Conservation (phyloP, 2,113 vertebrate species). For the Hypocryptadius cinnamomeus region DNA sequence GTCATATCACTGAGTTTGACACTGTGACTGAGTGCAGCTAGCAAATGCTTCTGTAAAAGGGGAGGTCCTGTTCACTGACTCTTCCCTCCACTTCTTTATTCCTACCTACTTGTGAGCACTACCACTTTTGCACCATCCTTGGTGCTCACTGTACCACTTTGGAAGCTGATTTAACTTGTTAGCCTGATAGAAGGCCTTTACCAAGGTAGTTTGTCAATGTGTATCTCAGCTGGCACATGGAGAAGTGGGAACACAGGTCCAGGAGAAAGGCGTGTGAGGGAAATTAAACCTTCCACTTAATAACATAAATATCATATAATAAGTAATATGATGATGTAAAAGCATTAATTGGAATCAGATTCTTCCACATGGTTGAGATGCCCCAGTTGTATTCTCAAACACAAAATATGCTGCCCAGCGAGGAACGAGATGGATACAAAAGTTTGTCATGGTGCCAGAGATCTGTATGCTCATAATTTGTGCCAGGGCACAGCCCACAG, state of each 20-base stretch:
- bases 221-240: neutral
- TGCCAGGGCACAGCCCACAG: neutral
- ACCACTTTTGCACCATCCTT: neutral
- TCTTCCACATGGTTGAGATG: neutral
- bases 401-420: neutral
- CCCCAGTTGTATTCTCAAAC: neutral
- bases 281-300: neutral
- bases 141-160: neutral
- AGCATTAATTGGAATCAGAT: no score
- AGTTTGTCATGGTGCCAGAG: neutral
- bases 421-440: neutral
- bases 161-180: neutral
- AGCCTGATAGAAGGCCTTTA: neutral
- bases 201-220: neutral
- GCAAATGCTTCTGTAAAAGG: neutral
- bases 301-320: no score
- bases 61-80: neutral
- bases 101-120: neutral
- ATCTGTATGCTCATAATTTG: neutral
- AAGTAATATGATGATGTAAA: no score
- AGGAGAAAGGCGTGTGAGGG: neutral
- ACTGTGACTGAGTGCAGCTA: neutral
- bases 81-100: neutral
- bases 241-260: neutral
- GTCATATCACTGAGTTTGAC: neutral